Evolutionary conservation across 2,113 vertebrate genomes (phyloP).

Genomic region (Lepus timidus): DNA sequence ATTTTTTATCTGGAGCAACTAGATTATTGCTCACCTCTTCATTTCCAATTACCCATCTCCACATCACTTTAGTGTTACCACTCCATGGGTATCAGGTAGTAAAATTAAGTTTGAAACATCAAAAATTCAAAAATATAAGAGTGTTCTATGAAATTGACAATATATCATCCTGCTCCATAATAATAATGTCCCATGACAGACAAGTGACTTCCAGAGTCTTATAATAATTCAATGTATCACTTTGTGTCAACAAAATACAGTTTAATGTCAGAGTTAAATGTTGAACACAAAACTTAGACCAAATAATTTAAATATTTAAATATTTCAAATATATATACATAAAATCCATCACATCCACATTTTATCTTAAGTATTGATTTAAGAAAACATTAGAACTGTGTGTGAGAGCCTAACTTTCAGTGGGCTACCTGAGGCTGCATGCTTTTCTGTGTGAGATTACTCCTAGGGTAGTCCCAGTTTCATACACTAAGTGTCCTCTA

Average conservation of each 20-base stretch:
- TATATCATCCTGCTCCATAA: not conserved
- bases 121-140: constrained; percentile 39
- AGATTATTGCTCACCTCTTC: constrained; percentile 3
- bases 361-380: constrained; percentile 35
- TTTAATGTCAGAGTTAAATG: not conserved
- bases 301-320: not conserved
- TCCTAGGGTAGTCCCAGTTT: not conserved
- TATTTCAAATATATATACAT: not conserved
- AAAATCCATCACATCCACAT: not conserved
- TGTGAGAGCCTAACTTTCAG: not conserved
- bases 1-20: constrained; percentile 4
- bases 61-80: not conserved
- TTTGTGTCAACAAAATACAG: constrained; percentile 41
- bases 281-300: not conserved
- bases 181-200: constrained; percentile 43
- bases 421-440: not conserved
- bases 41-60: not conserved
- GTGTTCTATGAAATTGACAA: constrained; percentile 20
- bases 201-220: not conserved
- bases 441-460: not conserved
- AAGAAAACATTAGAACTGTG: constrained; percentile 11
- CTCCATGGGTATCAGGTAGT: not conserved
- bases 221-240: not conserved
- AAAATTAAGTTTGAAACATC: constrained; percentile 62
- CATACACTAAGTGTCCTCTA: not conserved